Evolutionary conservation across 2,113 vertebrate species (phyloP), one percentile per base, ranked within the genome.

Genomic region (Mixornis gularis): DNA sequence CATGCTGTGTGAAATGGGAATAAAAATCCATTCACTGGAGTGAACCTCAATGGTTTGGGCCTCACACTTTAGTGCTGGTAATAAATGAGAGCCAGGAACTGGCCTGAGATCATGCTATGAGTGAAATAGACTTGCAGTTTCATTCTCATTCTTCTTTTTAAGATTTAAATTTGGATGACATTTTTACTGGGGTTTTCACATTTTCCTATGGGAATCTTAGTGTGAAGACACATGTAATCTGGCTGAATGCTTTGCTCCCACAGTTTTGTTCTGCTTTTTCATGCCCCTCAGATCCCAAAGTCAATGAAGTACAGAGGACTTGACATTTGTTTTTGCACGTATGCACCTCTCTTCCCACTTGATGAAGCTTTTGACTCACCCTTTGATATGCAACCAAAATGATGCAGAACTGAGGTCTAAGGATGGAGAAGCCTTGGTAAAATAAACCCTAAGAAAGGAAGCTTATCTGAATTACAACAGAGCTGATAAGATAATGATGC

Each of bases 381-480:
- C 89, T 95, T 82, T 92, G 92, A 83, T 79, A 73, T 78, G 55
- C 59, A 87, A 63, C 27, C 20, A 90, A 62, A 90, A 43, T 26
- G 14, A 27, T 62, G 29, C 53, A 86, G 55, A 63, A 48, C 27
- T 52, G 60, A 62, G 43, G 9, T 41, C 34, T 70, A 21, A 83
- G 32, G 19, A 9, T 32, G 49, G 34, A 51, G 74, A 60, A 70
- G 60, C 7, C 26, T 56, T 85, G 56, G 25, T 65, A n/a, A 83
- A 84, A 76, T 32, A 89, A 90, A 29, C 21, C 38, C 7, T 25
- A 38, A 78, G 80, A 82, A 81, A 53, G 7, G 32, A 51, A 85
- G 12, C 32, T 73, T 86, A 68, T 26, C 49, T 87, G 89, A 89
- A 65, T 79, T 90, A 38, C 43, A 79, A 4, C 20, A 82, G 29